Evolutionary conservation across 2,797 vertebrate species (phyloP), one percentile per base, ranked within the genome.

Genomic region (Bovichtus diacanthus): DNA sequence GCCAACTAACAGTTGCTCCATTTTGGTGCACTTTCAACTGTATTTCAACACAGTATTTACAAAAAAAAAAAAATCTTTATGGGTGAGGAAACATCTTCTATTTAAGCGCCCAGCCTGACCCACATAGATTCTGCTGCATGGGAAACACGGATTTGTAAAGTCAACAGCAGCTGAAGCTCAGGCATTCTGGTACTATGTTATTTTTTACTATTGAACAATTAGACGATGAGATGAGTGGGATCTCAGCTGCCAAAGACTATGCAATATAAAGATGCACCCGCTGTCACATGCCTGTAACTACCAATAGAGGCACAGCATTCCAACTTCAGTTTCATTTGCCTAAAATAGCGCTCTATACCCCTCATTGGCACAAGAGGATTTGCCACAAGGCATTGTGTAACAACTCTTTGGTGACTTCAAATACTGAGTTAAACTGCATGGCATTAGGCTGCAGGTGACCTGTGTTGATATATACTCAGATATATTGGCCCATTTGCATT

Each of bases 291-390:
- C 0, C 38, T 65, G 23, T 4, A 60, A 47, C 29, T 36, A 53
- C 38, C 43, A 62, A 16, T 2, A 64, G 43, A 4, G 7, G 29
- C 41, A 61, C 15, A 41, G 50, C 21, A 23, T 27, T 63, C 8
- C 6, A 19, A 63, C n/a, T 38, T 53, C 27, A 8, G 59, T 18
- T 2, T 31, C 27, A 66, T 23, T 71, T 68, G 23, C 61, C n/a
- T 19, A 50, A 68, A 84, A 88, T 74, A 85, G 36, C 69, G 47
- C 21, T 46, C 38, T n/a, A 43, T 25, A 1, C 9, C 10, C 15
- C 31, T 31, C 34, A 51, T 47, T 61, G 70, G 72, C 49, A 78
- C 50, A 76, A 60, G 41, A 76, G 49, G 60, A 83, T 74, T 69
- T 70, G 50, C 34, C 15, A 67, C 21, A 61, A 69, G 18, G 38